Evolutionary conservation across 1,140 invertebrate genomes (phyloP).

Genomic region (Chrysomallon squamiferum): DNA sequence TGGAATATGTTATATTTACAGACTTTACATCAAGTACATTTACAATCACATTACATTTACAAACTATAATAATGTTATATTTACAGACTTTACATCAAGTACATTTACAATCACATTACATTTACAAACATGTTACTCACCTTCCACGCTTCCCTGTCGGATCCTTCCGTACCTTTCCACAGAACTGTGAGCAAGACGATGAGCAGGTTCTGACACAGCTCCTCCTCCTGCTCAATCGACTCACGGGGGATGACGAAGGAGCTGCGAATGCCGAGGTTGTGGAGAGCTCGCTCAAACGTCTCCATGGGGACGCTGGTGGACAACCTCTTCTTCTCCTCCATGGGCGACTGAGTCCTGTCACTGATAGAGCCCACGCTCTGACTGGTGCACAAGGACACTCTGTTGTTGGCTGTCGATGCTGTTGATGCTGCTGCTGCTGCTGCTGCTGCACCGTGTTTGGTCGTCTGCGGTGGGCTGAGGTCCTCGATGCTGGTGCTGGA

Average conservation of each 20-base stretch:
- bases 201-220: conserved; percentile 69
- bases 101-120: too few relatives aligned
- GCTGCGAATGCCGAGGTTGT: conserved; percentile 43
- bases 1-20: too few relatives aligned
- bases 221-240: conserved; percentile 64
- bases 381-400: conserved; percentile 14
- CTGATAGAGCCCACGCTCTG: conserved; percentile 29
- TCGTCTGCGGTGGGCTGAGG: conserved; percentile 20
- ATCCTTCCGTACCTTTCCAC: conserved; percentile 71
- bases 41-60: too few relatives aligned
- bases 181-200: conserved; percentile 70
- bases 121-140: too few relatives aligned
- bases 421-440: too few relatives aligned
- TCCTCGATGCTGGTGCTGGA: conserved; percentile 58
- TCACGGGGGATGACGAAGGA: conserved; percentile 37
- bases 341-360: conserved; percentile 37
- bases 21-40: too few relatives aligned
- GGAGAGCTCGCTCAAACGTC: conserved; percentile 39
- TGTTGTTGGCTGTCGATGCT: conserved; percentile 53
- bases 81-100: too few relatives aligned
- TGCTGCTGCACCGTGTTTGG: too few relatives aligned
- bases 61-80: too few relatives aligned
- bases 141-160: conserved; percentile 69
- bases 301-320: conserved; percentile 32
- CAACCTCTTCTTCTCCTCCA: conserved; percentile 10